These are phyloP conservation scores for Drosophila orosa DNA, from an alignment of 1,140 invertebrate genomes.

Conservation along the genomic window DNA sequence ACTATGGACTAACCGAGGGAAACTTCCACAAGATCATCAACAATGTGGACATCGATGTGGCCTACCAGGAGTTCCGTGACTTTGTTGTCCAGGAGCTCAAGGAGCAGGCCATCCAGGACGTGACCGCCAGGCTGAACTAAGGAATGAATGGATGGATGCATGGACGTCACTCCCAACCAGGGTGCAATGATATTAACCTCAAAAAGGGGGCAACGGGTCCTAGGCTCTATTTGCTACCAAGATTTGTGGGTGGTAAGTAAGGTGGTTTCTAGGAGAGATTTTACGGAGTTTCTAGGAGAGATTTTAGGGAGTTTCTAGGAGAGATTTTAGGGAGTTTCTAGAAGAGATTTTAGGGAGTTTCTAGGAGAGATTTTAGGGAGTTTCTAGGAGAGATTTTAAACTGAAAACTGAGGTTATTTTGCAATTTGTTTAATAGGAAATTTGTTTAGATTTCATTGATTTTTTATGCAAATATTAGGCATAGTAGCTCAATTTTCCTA, in stretches of 20 bases:
- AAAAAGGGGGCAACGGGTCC: slow-evolving; percentile 8
- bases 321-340: not conserved
- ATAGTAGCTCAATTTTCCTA: not conserved
- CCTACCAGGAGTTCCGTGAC: slow-evolving; percentile 91
- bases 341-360: too few relatives aligned
- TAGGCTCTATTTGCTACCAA: not conserved
- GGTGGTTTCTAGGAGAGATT: not conserved
- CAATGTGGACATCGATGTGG: slow-evolving; percentile 96
- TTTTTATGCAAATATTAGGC: not conserved
- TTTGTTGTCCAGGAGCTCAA: slow-evolving; percentile 88
- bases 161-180: slow-evolving; percentile 5
- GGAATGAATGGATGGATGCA: not conserved
- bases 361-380: not conserved
- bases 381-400: not conserved
- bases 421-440: not conserved
- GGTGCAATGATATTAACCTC: slow-evolving; percentile 48
- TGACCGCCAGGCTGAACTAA: slow-evolving; percentile 49
- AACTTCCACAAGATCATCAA: slow-evolving; percentile 96
- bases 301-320: not conserved
- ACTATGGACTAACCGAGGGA: slow-evolving; percentile 92
- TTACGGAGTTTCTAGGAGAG: not conserved
- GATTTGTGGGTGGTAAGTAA: not conserved
- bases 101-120: slow-evolving; percentile 71
- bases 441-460: not conserved
- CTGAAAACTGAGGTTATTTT: not conserved